These are phyloP conservation scores for Hydrophis major DNA, from an alignment of 2,797 vertebrate species.

Conservation along the genomic window DNA sequence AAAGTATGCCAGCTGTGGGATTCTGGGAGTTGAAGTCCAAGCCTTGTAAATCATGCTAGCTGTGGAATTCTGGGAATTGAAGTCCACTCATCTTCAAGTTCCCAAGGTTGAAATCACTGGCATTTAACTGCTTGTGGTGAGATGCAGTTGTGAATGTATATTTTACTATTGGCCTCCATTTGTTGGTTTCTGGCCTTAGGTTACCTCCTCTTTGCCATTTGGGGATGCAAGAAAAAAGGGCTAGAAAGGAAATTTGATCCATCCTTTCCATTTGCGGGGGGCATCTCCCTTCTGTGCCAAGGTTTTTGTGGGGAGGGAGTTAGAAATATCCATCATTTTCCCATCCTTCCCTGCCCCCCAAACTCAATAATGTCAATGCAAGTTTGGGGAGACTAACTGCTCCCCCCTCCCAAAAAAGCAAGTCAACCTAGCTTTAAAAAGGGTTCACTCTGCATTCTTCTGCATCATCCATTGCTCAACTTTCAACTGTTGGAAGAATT, in stretches of 20 bases:
- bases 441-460: not conserved
- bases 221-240: not conserved
- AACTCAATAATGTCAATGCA: not conserved
- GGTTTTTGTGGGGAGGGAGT: not conserved
- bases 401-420: not conserved
- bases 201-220: not conserved
- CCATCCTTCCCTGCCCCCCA: not conserved
- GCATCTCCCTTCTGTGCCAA: not conserved
- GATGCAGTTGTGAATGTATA: not conserved
- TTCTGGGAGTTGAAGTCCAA: too few relatives aligned
- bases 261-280: not conserved
- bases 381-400: not conserved
- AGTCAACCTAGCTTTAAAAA: not conserved
- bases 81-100: not conserved
- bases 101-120: not conserved
- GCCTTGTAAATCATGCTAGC: too few relatives aligned
- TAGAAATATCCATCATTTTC: not conserved
- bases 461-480: not conserved
- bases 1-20: accelerated
- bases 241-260: not conserved
- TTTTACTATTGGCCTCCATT: not conserved
- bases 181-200: not conserved
- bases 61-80: not conserved
- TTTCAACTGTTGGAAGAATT: not conserved
- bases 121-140: not conserved